Evolutionary conservation across 1,140 invertebrate genomes (phyloP).

Genomic region (Drosophila miranda): DNA sequence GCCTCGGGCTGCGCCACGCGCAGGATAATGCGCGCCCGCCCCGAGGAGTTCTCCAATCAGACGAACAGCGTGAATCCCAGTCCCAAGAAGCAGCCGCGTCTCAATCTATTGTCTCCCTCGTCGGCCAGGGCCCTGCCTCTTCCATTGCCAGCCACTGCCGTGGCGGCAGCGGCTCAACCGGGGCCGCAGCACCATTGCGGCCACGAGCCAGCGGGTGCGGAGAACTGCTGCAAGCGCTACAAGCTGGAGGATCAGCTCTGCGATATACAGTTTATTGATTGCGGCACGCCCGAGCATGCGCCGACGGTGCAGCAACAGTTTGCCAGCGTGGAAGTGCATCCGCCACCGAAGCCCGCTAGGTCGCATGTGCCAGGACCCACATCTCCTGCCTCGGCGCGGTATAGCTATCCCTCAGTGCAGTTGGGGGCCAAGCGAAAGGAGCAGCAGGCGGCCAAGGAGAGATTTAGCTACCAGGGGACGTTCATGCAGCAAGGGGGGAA

Average conservation of each 20-base stretch:
- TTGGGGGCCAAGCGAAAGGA: constrained; percentile 77
- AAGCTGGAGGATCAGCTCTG: constrained; percentile 86
- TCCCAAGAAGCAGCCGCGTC: constrained; percentile 84
- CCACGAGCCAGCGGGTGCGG: constrained; percentile 79
- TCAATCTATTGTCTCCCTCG: constrained; percentile 82
- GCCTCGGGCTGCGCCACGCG: constrained; percentile 68
- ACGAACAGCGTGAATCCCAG: constrained; percentile 84
- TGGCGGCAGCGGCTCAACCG: not conserved
- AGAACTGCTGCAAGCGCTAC: constrained; percentile 84
- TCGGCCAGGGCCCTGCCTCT: constrained; percentile 51
- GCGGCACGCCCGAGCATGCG: constrained; percentile 84
- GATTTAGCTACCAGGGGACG: constrained; percentile 80
- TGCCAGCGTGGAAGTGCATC: constrained; percentile 74
- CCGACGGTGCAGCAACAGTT: constrained; percentile 55
- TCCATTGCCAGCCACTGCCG: constrained; percentile 8
- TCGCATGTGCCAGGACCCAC: constrained; percentile 22
- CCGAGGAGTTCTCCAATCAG: constrained; percentile 83
- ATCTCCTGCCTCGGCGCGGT: constrained; percentile 44
- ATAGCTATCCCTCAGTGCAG: constrained; percentile 81
- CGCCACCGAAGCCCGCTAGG: constrained; percentile 71
- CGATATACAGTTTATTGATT: constrained; percentile 86
- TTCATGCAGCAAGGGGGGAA: constrained; percentile 47
- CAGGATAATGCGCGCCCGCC: constrained; percentile 82
- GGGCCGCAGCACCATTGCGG: constrained; percentile 40
- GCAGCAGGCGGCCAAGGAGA: constrained; percentile 69